These are phyloP conservation scores for Procambarus clarkii DNA, from an alignment of 1,140 invertebrate species.

Conservation along the genomic window DNA sequence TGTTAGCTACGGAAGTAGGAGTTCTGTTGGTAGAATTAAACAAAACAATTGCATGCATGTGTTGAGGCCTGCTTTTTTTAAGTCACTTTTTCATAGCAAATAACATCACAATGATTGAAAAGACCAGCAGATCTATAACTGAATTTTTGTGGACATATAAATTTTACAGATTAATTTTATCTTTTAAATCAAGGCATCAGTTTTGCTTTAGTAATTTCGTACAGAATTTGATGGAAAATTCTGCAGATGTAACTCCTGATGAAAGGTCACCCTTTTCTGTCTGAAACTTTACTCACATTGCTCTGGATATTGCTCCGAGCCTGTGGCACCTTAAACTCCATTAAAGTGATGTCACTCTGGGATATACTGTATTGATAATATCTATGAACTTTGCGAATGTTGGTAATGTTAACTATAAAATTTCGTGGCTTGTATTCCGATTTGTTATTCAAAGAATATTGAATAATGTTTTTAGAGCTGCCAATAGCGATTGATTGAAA, in stretches of 20 bases:
- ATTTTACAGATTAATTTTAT: background rate
- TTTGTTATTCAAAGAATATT: too few relatives aligned
- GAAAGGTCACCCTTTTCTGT: background rate
- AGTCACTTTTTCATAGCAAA: background rate
- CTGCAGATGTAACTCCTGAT: background rate
- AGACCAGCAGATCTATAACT: background rate
- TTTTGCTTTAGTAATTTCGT: background rate
- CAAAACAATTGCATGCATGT: background rate
- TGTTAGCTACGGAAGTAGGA: background rate
- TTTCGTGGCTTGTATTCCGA: too few relatives aligned
- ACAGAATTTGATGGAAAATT: background rate
- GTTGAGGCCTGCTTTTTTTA: background rate
- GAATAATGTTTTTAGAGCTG: too few relatives aligned
- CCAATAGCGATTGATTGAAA: too few relatives aligned
- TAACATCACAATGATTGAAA: background rate
- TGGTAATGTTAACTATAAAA: too few relatives aligned
- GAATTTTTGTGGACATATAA: background rate
- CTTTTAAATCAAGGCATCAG: background rate
- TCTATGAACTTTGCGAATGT: too few relatives aligned
- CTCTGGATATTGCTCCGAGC: background rate
- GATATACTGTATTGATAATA: too few relatives aligned
- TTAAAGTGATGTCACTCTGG: too few relatives aligned
- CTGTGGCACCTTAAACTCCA: too few relatives aligned
- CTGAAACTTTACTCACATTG: background rate
- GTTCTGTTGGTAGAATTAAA: slow-evolving; percentile 19